Evolutionary conservation across 2,113 vertebrate genomes (phyloP).

Genomic region (Thymallus thymallus): DNA sequence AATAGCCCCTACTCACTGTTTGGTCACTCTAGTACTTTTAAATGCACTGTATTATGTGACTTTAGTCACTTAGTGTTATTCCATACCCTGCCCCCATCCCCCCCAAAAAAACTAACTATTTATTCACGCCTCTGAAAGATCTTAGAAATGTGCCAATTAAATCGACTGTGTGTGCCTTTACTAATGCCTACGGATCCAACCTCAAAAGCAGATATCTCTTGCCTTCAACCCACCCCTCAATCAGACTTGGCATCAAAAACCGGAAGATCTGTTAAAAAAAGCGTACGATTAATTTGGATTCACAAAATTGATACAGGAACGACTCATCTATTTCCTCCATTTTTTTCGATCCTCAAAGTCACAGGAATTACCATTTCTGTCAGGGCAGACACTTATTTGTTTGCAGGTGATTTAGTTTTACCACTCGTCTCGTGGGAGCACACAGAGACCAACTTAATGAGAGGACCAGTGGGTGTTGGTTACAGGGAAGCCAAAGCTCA

Average conservation of each 20-base stretch:
- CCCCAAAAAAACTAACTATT: neutral
- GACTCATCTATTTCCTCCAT: neutral
- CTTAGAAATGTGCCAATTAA: constrained; percentile 52
- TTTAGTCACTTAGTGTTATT: no score
- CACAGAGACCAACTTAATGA: neutral
- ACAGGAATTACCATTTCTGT: neutral
- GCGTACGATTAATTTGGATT: constrained; percentile 21
- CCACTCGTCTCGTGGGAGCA: neutral
- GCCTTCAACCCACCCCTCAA: constrained; percentile 32
- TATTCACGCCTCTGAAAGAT: neutral
- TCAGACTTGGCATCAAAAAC: constrained; percentile 36
- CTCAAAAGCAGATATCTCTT: constrained; percentile 30
- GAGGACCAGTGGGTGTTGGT: constrained; percentile 14
- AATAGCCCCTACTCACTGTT: no score
- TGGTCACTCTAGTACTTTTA: no score
- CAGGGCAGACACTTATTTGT: constrained; percentile 21
- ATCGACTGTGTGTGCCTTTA: constrained; percentile 7
- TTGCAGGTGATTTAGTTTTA: neutral
- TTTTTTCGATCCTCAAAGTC: constrained; percentile 1
- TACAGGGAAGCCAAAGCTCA: constrained; percentile 27
- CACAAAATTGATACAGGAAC: constrained; percentile 7
- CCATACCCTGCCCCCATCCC: no score
- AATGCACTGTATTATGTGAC: no score
- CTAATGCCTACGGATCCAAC: constrained; percentile 18
- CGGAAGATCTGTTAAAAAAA: constrained; percentile 30